phyloP scores from a whole-genome alignment of 2,113 vertebrate species.

The Asarcornis scutulata region DNA sequence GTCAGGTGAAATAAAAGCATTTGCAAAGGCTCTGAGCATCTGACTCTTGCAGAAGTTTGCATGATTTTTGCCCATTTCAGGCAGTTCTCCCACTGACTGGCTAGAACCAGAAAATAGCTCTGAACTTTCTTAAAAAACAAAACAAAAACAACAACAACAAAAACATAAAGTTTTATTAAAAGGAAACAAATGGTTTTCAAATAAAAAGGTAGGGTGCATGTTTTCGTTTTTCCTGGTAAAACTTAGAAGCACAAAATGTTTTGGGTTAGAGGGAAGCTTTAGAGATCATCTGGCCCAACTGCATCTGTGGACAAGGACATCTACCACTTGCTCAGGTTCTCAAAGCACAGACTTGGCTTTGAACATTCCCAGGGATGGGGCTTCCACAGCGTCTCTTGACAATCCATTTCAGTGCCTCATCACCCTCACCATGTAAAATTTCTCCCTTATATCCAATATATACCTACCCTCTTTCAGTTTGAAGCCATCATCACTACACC shows the following conservation, averaged over 20 bases:
- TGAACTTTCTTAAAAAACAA: accelerated
- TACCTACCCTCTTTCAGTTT: too few species aligned
- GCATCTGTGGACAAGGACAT: too few species aligned
- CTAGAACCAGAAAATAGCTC: neutral
- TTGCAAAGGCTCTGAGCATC: neutral
- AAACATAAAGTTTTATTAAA: neutral
- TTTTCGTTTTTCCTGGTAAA: neutral
- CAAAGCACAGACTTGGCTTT: neutral
- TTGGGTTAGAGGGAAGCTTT: neutral
- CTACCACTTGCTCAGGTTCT: neutral
- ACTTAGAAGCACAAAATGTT: neutral
- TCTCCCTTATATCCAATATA: too few species aligned
- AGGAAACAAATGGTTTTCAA: neutral
- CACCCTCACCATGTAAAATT: too few species aligned
- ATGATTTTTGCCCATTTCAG: neutral
- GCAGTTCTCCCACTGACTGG: too few species aligned
- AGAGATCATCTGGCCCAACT: neutral
- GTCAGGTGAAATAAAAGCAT: neutral
- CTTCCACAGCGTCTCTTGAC: neutral
- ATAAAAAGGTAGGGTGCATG: neutral
- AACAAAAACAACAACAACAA: too few species aligned
- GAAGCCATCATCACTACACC: neutral
- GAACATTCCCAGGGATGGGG: too few species aligned
- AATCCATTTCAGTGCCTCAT: too few species aligned
- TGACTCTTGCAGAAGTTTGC: neutral